Evolutionary conservation across 2,797 vertebrate genomes (phyloP).

Genomic region (Pygocentrus nattereri): DNA sequence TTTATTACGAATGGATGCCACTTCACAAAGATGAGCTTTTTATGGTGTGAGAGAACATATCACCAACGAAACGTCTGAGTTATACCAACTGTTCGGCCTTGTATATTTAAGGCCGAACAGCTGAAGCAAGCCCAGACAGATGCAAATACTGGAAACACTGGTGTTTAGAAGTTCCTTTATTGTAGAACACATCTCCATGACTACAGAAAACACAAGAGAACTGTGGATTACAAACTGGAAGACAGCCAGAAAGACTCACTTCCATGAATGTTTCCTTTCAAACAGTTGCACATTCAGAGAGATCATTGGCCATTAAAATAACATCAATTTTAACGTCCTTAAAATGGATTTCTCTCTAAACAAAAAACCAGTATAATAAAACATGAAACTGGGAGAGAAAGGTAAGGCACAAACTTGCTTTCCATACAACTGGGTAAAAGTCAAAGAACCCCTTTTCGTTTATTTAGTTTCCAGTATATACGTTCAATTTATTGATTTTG

Average conservation of each 20-base stretch:
- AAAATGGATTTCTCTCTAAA: too few species aligned
- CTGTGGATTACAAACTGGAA: not conserved
- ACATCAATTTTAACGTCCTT: too few species aligned
- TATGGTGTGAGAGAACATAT: not conserved
- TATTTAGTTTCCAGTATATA: too few species aligned
- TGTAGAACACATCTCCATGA: not conserved
- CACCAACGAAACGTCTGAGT: not conserved
- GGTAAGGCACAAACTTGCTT: too few species aligned
- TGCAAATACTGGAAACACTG: not conserved
- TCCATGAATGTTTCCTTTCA: not conserved
- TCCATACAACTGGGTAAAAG: too few species aligned
- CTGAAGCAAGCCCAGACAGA: not conserved
- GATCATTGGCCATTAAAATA: not conserved
- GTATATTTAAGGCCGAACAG: too few species aligned
- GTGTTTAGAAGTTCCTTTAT: not conserved
- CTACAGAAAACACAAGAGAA: not conserved
- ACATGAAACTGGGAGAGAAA: too few species aligned
- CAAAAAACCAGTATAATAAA: too few species aligned
- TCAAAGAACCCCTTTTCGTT: too few species aligned
- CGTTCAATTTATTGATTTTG: too few species aligned
- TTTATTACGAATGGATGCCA: not conserved
- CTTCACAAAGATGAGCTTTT: not conserved
- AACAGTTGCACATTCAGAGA: not conserved
- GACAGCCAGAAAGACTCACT: not conserved
- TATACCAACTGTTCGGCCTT: not conserved